phyloP scores from a whole-genome alignment of 1,140 invertebrate species.

The Dinoponera quadriceps region DNA sequence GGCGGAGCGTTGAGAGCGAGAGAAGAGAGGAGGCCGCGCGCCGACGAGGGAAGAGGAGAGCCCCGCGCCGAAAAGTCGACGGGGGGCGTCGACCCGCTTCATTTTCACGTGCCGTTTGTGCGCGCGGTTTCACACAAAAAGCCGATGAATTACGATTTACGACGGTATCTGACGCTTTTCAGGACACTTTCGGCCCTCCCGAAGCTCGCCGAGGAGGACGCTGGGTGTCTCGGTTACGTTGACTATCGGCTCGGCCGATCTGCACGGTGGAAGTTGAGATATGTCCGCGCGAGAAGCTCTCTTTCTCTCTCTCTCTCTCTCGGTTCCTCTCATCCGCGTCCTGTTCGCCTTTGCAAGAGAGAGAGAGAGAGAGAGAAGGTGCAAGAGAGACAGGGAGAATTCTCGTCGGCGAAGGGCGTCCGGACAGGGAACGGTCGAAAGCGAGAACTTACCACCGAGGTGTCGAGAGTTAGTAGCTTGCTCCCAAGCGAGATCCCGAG shows the following conservation, averaged over 20 bases:
- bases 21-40: constrained; percentile 33
- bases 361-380: neutral
- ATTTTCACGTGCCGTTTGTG: constrained; percentile 43
- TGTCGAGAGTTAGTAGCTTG: constrained; percentile 78
- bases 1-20: neutral
- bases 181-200: constrained; percentile 1
- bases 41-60: constrained; percentile 22
- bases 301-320: constrained; percentile 23
- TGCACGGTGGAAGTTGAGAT: constrained; percentile 68
- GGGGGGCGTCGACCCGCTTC: constrained; percentile 37
- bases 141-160: constrained; percentile 69
- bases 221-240: constrained; percentile 32
- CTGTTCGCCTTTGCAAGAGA: neutral
- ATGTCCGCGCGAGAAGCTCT: constrained; percentile 55
- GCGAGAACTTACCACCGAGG: constrained; percentile 72
- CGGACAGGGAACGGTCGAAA: constrained; percentile 37
- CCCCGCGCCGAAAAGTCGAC: constrained; percentile 58
- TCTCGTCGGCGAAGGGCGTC: constrained; percentile 22
- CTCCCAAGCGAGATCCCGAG: constrained; percentile 70
- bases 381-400: neutral
- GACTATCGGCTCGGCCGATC: constrained; percentile 72
- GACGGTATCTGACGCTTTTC: constrained; percentile 68
- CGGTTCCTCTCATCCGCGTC: neutral
- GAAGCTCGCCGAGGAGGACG: constrained; percentile 49
- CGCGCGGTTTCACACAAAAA: constrained; percentile 22